These are phyloP conservation scores for Campodea augens DNA, from an alignment of 1,140 invertebrate species.

Conservation along the genomic window DNA sequence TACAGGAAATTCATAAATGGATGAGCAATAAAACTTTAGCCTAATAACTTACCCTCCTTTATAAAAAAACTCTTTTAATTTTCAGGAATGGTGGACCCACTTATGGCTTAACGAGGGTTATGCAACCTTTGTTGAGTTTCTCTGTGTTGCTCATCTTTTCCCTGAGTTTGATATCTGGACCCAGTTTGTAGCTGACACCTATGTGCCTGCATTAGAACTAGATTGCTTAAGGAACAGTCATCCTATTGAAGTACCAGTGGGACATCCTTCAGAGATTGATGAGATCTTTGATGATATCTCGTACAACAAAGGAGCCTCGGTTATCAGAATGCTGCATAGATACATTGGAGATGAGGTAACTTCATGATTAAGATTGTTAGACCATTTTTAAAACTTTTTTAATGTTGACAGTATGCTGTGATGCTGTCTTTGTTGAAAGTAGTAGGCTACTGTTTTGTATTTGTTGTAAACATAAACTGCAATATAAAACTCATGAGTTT, in stretches of 20 bases:
- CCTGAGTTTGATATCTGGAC: slow-evolving; percentile 88
- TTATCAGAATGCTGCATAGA: slow-evolving; percentile 90
- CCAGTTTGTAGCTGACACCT: slow-evolving; percentile 71
- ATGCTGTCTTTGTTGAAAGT: too few species aligned
- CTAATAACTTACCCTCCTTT: slow-evolving; percentile 15
- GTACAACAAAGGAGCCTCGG: slow-evolving; percentile 79
- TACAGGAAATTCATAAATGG: not conserved
- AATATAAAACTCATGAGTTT: too few species aligned
- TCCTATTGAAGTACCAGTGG: slow-evolving; percentile 75
- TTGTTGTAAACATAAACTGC: too few species aligned
- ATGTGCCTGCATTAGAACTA: slow-evolving; percentile 58
- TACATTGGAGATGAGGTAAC: slow-evolving; percentile 70
- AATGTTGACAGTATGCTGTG: too few species aligned
- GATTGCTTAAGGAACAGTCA: slow-evolving; percentile 80
- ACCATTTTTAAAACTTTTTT: too few species aligned
- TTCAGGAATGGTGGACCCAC: slow-evolving; percentile 36
- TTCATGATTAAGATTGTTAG: slow-evolving; percentile 8
- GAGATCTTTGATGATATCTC: slow-evolving; percentile 93
- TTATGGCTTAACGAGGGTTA: slow-evolving; percentile 86
- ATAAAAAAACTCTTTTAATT: slow-evolving; percentile 12
- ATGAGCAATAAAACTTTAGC: not conserved
- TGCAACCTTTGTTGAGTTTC: slow-evolving; percentile 70
- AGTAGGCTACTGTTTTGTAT: too few species aligned
- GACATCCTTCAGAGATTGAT: slow-evolving; percentile 76
- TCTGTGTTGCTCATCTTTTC: slow-evolving; percentile 71